phyloP scores from a whole-genome alignment of 1,140 invertebrate genomes.

The Drosophila hydei region DNA sequence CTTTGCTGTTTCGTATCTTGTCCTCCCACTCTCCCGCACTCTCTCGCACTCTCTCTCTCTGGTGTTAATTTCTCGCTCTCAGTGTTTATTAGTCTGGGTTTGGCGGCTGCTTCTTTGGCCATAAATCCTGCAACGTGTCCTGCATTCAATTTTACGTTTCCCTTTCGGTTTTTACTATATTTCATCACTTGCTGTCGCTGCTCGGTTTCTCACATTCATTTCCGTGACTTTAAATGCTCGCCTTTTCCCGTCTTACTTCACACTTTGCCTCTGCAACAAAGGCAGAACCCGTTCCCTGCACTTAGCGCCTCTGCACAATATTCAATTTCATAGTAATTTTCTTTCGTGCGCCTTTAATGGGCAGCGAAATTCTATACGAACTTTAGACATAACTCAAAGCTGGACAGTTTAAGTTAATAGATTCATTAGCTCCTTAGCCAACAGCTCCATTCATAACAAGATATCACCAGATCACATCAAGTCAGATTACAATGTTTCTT shows the following conservation, averaged over 20 bases:
- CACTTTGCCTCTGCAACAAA: neutral
- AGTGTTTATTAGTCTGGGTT: conserved; percentile 74
- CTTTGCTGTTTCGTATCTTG: conserved; percentile 36
- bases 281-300: neutral
- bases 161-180: conserved; percentile 12
- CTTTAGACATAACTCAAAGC: too few species aligned
- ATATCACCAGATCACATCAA: too few species aligned
- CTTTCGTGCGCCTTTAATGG: too few species aligned
- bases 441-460: too few species aligned
- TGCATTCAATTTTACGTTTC: conserved; percentile 66
- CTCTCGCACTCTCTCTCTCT: neutral
- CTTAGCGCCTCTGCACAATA: too few species aligned
- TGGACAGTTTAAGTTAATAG: too few species aligned
- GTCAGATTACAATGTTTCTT: too few species aligned
- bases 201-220: conserved; percentile 14
- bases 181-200: conserved; percentile 8
- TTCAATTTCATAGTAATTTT: too few species aligned
- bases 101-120: conserved; percentile 60
- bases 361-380: too few species aligned
- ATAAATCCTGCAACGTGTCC: conserved; percentile 77
- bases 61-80: conserved; percentile 11
- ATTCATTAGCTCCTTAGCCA: too few species aligned
- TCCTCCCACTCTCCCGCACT: neutral
- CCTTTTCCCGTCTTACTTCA: neutral
- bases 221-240: conserved; percentile 9